phyloP scores from a whole-genome alignment of 2,113 vertebrate species.

The Sphyrna mokarran region DNA sequence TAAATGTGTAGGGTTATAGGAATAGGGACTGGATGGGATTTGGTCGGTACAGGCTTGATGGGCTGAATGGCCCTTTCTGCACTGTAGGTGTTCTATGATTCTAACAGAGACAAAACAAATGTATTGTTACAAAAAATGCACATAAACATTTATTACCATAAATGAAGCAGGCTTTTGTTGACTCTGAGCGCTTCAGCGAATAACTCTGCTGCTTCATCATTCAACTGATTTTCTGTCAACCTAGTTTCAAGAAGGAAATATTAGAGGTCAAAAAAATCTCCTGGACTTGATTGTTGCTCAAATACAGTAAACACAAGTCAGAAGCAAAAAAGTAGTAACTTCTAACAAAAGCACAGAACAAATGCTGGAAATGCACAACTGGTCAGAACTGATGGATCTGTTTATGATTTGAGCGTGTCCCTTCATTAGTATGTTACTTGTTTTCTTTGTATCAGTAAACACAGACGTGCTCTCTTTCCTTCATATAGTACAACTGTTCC shows the following conservation, averaged over 20 bases:
- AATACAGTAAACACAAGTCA: background rate
- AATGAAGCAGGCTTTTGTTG: conserved; percentile 32
- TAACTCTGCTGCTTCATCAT: background rate
- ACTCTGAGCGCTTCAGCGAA: background rate
- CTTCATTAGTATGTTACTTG: background rate
- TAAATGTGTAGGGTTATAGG: too few relatives aligned
- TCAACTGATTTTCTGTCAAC: conserved; percentile 34
- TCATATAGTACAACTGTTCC: background rate
- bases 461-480: background rate
- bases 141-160: background rate
- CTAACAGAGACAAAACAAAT: background rate
- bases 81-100: too few relatives aligned
- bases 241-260: background rate
- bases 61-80: too few relatives aligned
- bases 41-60: too few relatives aligned
- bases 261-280: background rate
- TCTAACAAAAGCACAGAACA: background rate
- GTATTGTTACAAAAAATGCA: background rate
- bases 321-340: background rate
- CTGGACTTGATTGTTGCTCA: background rate
- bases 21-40: too few relatives aligned
- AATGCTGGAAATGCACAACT: background rate
- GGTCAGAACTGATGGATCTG: background rate
- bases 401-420: background rate
- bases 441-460: background rate